phyloP scores from a whole-genome alignment of 2,113 vertebrate species.

The Xerus inauris region DNA sequence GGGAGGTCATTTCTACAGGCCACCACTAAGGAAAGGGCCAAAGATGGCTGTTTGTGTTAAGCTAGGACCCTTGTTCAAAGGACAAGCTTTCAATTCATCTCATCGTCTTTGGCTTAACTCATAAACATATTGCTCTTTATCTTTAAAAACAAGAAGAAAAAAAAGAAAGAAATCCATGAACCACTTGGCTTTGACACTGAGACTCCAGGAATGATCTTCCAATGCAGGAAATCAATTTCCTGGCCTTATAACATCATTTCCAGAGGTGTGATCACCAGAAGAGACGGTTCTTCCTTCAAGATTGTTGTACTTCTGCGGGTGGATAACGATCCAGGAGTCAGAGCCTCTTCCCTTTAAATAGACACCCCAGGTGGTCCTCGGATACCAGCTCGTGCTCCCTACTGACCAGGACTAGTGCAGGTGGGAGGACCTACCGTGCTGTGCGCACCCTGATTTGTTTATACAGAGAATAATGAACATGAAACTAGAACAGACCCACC shows the following conservation, averaged over 20 bases:
- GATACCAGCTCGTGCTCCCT: not conserved
- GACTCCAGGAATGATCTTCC: conserved; percentile 72
- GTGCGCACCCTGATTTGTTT: conserved; percentile 9
- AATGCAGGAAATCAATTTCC: conserved; percentile 74
- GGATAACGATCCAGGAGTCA: conserved; percentile 52
- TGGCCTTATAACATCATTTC: conserved; percentile 67
- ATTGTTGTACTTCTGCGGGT: not conserved
- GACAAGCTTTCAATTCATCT: not conserved
- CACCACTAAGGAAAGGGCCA: not conserved
- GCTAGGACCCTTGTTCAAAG: not conserved
- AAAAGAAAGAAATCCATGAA: conserved; percentile 37
- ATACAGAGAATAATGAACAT: not conserved
- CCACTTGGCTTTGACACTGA: conserved; percentile 57
- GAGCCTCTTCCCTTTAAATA: conserved; percentile 25
- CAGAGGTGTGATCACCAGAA: conserved; percentile 44
- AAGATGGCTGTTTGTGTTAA: not conserved
- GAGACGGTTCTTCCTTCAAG: conserved; percentile 61
- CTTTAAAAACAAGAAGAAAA: not conserved
- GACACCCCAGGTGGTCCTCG: not conserved
- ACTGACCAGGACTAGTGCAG: not conserved
- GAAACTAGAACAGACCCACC: not conserved
- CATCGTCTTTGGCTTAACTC: conserved; percentile 36
- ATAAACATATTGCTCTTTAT: conserved; percentile 57
- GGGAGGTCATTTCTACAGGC: not conserved
- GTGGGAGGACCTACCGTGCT: not conserved